A percentile compares a stretch with the other conserved stretches of the same genome.
phyloP scores from a whole-genome alignment of 2,888 invertebrate genomes.

The Caradrina clavipalpis region DNA sequence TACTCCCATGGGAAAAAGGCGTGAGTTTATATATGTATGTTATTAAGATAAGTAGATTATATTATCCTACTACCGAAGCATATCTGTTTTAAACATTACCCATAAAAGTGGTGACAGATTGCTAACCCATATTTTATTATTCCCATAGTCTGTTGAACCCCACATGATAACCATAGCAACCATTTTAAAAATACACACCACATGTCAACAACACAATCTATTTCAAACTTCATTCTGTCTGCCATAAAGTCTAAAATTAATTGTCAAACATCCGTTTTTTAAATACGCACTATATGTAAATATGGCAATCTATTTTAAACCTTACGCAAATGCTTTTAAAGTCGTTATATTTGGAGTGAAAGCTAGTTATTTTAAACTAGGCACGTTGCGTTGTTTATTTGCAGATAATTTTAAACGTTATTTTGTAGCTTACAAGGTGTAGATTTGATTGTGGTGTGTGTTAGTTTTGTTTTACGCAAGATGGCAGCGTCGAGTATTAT shows the following conservation, averaged over 20 bases:
- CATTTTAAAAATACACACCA: conserved; percentile 50
- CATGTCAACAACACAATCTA: neutral
- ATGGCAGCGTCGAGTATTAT: conserved; percentile 34
- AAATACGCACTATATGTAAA: conserved; percentile 3
- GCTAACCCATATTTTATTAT: conserved; percentile 54
- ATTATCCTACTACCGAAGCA: conserved; percentile 29
- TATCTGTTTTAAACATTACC: conserved; percentile 38
- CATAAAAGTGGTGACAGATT: conserved; percentile 43
- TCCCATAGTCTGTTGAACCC: conserved; percentile 47
- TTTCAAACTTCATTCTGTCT: neutral
- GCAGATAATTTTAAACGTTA: conserved; percentile 7
- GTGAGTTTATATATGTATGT: too few relatives aligned
- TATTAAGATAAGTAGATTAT: too few relatives aligned
- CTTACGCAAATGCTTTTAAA: neutral
- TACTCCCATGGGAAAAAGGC: neutral
- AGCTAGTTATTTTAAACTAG: conserved; percentile 2
- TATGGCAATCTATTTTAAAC: conserved; percentile 28
- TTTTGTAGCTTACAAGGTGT: neutral
- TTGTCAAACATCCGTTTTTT: neutral
- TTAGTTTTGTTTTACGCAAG: conserved; percentile 41
- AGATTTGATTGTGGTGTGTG: conserved; percentile 2
- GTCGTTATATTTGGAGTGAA: neutral
- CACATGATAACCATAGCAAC: conserved; percentile 35
- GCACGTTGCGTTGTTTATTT: conserved; percentile 4
- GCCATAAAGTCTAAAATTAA: conserved; percentile 5